These are phyloP conservation scores for Neoaliturus tenellus DNA, from an alignment of 2,888 invertebrate genomes.

Conservation along the genomic window DNA sequence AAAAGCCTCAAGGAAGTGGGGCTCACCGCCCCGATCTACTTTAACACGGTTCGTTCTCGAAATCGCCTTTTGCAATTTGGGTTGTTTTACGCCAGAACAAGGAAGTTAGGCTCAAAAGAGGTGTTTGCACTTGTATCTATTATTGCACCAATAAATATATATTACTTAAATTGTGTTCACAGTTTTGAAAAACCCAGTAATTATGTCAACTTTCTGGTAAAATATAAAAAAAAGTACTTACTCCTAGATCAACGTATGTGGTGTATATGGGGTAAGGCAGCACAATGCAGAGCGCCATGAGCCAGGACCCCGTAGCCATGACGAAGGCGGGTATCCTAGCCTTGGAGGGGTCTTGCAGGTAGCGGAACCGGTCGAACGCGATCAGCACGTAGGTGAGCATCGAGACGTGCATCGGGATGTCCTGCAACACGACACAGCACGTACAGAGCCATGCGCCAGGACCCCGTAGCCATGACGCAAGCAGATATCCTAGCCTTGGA, in stretches of 20 bases:
- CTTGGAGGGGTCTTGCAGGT: conserved; percentile 79
- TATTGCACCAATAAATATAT: no score
- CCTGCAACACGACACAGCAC: conserved; percentile 73
- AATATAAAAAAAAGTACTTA: no score
- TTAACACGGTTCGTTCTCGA: no score
- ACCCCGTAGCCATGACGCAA: conserved; percentile 80
- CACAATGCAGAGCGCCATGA: conserved; percentile 82
- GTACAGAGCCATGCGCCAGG: conserved; percentile 83
- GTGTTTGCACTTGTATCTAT: no score
- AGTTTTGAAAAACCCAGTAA: no score
- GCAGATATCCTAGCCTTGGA: conserved; percentile 80
- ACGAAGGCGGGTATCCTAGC: conserved; percentile 81
- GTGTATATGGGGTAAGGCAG: conserved; percentile 85
- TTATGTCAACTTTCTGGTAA: no score
- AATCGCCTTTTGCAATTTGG: no score
- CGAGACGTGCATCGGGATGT: conserved; percentile 82
- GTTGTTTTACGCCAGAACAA: no score
- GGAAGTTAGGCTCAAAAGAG: no score
- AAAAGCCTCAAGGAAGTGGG: no score
- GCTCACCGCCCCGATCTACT: no score
- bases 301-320: conserved; percentile 82
- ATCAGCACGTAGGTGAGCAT: conserved; percentile 82
- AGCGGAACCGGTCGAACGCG: conserved; percentile 81
- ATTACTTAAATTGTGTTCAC: no score
- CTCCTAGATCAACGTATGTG: conserved; percentile 81